Evolutionary conservation across 2,797 vertebrate genomes (phyloP).

Genomic region (Danio aesculapii): DNA sequence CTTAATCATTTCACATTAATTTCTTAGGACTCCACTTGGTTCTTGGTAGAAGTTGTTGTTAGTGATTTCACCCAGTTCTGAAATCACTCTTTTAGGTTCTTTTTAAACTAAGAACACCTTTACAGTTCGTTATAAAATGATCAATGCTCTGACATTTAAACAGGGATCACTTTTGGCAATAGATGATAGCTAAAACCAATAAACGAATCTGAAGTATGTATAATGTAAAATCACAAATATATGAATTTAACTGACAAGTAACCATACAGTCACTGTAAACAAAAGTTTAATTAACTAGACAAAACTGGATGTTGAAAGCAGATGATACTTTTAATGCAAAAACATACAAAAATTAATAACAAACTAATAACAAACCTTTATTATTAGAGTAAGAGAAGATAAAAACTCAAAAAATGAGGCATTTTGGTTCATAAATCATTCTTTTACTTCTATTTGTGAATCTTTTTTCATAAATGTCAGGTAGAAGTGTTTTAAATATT

Average conservation of each 20-base stretch:
- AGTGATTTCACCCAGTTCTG: not conserved
- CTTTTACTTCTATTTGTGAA: no score
- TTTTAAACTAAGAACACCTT: not conserved
- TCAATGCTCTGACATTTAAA: not conserved
- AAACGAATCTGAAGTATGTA: not conserved
- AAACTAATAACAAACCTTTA: no score
- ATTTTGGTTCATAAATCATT: not conserved
- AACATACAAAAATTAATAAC: not conserved
- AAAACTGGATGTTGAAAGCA: not conserved
- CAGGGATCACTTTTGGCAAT: not conserved
- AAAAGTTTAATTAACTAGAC: not conserved
- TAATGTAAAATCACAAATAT: not conserved
- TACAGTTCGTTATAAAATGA: not conserved
- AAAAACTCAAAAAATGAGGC: not conserved
- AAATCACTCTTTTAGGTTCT: not conserved
- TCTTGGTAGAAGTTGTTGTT: not conserved
- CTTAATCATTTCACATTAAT: not conserved
- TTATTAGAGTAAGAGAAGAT: not conserved
- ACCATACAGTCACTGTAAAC: not conserved
- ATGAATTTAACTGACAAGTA: not conserved
- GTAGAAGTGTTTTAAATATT: no score
- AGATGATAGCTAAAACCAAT: not conserved
- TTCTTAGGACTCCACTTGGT: conserved; percentile 7
- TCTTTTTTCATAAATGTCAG: no score
- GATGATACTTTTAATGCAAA: not conserved